Percentiles rank a stretch among this genome's conserved stretches.
phyloP scores from a whole-genome alignment of 2,888 invertebrate genomes.

The Acanthosepion esculentum region DNA sequence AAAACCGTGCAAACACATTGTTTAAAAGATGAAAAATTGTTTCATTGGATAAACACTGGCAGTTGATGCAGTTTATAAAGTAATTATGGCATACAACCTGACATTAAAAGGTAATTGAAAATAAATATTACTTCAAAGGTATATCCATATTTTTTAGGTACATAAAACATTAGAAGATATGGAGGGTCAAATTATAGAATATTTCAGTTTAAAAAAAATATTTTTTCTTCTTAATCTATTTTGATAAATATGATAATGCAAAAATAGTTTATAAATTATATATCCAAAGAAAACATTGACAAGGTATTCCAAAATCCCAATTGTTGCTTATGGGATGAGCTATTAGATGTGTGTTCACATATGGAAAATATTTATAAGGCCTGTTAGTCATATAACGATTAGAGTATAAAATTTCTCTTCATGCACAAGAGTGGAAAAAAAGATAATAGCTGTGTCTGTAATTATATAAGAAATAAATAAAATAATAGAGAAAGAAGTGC shows the following conservation, averaged over 20 bases:
- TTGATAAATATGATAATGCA: background rate
- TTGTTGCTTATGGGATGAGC: background rate
- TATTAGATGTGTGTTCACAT: background rate
- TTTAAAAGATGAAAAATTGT: too few relatives aligned
- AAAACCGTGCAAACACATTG: too few relatives aligned
- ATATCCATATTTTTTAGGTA: too few relatives aligned
- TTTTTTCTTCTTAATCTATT: background rate
- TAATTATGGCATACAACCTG: too few relatives aligned
- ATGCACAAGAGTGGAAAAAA: background rate
- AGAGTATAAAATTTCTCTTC: constrained; percentile 17
- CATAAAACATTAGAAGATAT: too few relatives aligned
- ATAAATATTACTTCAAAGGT: too few relatives aligned
- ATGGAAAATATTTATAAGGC: background rate
- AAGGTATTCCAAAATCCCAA: background rate
- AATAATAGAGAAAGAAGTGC: background rate
- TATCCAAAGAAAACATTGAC: background rate
- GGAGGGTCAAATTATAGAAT: too few relatives aligned
- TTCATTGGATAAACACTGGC: too few relatives aligned
- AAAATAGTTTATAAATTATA: constrained; percentile 21
- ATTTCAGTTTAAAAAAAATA: too few relatives aligned
- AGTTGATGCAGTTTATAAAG: too few relatives aligned
- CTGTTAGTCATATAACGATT: background rate
- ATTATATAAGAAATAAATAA: background rate
- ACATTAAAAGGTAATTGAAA: too few relatives aligned
- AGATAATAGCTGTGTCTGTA: background rate